Base-by-base conservation (phyloP, 2,888 invertebrate genomes). In the Sarcophaga caerulescens region DNA sequence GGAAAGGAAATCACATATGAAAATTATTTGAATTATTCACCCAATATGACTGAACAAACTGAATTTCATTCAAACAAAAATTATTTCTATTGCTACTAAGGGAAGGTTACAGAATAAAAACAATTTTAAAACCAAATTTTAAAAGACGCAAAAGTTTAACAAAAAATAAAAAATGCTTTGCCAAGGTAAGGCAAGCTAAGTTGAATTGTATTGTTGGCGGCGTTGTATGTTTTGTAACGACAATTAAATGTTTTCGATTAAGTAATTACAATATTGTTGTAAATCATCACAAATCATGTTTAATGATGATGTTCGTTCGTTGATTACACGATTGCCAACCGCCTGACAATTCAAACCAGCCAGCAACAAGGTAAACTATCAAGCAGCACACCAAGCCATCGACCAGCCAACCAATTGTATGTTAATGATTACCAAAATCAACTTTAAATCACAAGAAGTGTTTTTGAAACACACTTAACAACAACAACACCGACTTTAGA, bases 191-290 rank as follows among this genome's bases (percentile, higher is more conserved):
- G 5, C 12, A 12, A 14, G 12, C 12, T 52, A 1, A 52, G 14
- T 52, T 12, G 12, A 14, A 52, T 17, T 52, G 52, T 52, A n/a
- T n/a, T 52, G 19, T 66, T 70, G 70, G 73, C 78, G 78, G 63
- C 47, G 23, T 52, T n/a, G 44, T n/a, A 23, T 35, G 35, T 52
- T 19, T 52, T 70, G 66, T 73, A 63, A 47, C n/a, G 19, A 45
- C 74, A 83, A 69, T 78, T 83, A 78, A 74, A 21, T 63, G 69
- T 69, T 81, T 79, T 85, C 76, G 69, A 83, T 81, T 84, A 86
- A 86, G 77, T 70, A 84, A 78, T 86, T 86, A 84, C 81, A 81
- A 75, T 84, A 78, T 74, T 80, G 83, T 74, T 80, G 83, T 74
- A 78, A 86, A 84, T 84, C 81, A 84, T 73, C 77, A 86, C 77